These are phyloP conservation scores for Entomobrya proxima DNA, from an alignment of 2,888 invertebrate genomes.

Conservation along the genomic window DNA sequence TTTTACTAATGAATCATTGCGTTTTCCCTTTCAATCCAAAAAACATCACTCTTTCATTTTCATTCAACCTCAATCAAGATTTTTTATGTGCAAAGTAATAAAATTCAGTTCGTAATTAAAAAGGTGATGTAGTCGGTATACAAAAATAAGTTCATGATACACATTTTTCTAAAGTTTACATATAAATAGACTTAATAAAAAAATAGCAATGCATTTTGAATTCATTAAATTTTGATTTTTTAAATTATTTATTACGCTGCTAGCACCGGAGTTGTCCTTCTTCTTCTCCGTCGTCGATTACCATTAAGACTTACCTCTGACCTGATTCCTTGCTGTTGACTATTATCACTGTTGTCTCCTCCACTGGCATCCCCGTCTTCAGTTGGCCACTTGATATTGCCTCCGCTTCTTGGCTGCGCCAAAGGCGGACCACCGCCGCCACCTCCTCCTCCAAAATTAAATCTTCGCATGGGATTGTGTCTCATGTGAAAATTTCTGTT, in stretches of 20 bases:
- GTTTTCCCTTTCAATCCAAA: no score
- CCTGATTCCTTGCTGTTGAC: constrained; percentile 23
- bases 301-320: constrained; percentile 30
- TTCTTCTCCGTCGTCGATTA: constrained; percentile 45
- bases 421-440: constrained; percentile 54
- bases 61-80: neutral
- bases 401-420: constrained; percentile 65
- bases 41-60: no score
- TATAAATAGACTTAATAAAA: neutral
- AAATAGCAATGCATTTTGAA: constrained; percentile 7
- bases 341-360: constrained; percentile 1
- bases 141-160: constrained; percentile 45
- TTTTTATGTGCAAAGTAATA: neutral
- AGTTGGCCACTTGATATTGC: constrained; percentile 71
- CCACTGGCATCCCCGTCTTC: constrained; percentile 47
- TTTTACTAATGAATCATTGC: no score
- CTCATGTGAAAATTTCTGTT: constrained; percentile 57
- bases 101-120: neutral
- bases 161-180: neutral
- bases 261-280: constrained; percentile 12
- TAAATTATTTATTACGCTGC: constrained; percentile 36
- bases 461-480: constrained; percentile 53
- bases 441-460: constrained; percentile 55
- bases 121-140: neutral
- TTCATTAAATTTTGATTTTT: neutral